Conservation (phyloP, 2,888 invertebrate genomes). For the Mellilla xanthometata region DNA sequence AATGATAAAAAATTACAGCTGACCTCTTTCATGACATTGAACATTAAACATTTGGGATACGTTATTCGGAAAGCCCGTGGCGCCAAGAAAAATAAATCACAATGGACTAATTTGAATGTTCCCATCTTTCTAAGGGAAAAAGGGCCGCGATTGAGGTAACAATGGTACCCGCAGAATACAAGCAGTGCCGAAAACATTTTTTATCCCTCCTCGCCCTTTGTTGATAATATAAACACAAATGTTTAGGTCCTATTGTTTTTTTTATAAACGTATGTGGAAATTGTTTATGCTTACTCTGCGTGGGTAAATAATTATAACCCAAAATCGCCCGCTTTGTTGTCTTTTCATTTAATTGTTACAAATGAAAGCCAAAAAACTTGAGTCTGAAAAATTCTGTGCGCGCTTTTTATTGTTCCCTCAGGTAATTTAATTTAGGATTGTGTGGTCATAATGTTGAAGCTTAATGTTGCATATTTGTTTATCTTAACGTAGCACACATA, state of each 20-base stretch:
- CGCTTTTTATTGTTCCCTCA: slow-evolving; percentile 12
- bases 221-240: slow-evolving; percentile 64
- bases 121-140: slow-evolving; percentile 61
- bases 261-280: slow-evolving; percentile 55
- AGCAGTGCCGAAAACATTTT: slow-evolving; percentile 3
- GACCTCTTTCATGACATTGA: slow-evolving; percentile 48
- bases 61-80: slow-evolving; percentile 44
- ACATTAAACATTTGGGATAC: slow-evolving; percentile 47
- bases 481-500: too few relatives aligned
- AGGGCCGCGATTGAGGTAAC: slow-evolving; percentile 59
- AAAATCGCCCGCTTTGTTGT: slow-evolving; percentile 18
- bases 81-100: slow-evolving; percentile 65
- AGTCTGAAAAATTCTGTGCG: slow-evolving; percentile 11
- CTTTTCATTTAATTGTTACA: slow-evolving; percentile 19
- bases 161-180: slow-evolving; percentile 54
- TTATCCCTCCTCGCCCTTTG: slow-evolving; percentile 60
- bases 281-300: slow-evolving; percentile 44
- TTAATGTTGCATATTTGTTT: too few relatives aligned
- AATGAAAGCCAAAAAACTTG: slow-evolving; percentile 17
- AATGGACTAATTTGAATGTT: slow-evolving; percentile 75
- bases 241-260: slow-evolving; percentile 67
- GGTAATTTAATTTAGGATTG: slow-evolving; percentile 9
- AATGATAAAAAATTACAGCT: slow-evolving; percentile 28
- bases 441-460: too few relatives aligned
- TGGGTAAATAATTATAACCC: slow-evolving; percentile 37